Percentiles rank a stretch among this genome's conserved stretches.
phyloP scores from a whole-genome alignment of 1,140 invertebrate species.

The Brachionus rotundiformis region DNA sequence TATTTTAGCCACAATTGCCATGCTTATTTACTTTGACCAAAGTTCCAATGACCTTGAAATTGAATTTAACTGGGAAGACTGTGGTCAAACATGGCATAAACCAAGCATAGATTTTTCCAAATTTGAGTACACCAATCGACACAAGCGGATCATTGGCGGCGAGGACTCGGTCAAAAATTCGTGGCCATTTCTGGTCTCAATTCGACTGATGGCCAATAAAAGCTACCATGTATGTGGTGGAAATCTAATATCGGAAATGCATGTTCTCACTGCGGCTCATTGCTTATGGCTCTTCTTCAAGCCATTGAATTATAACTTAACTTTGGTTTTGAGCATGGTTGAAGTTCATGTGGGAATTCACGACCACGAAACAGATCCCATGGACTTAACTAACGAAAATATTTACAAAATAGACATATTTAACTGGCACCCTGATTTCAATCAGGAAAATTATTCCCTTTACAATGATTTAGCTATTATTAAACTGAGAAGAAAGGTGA shows the following conservation, averaged over 20 bases:
- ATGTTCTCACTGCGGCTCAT: constrained; percentile 44
- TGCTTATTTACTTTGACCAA: neutral
- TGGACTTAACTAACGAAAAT: neutral
- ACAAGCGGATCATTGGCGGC: constrained; percentile 39
- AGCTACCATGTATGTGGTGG: constrained; percentile 45
- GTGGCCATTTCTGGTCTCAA: constrained; percentile 44
- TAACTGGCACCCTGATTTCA: constrained; percentile 30
- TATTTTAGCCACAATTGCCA: neutral
- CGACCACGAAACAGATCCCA: neutral
- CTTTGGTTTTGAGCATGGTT: neutral
- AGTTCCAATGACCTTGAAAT: neutral
- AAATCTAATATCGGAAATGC: constrained; percentile 12
- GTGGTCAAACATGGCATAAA: constrained; percentile 35
- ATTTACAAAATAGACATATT: constrained; percentile 36
- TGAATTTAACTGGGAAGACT: constrained; percentile 37
- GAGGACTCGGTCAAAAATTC: constrained; percentile 42
- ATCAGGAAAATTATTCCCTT: neutral
- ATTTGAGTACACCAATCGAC: neutral
- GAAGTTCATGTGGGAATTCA: constrained; percentile 50
- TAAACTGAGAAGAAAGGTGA: constrained; percentile 28
- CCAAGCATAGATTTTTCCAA: constrained; percentile 24
- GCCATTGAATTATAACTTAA: constrained; percentile 35
- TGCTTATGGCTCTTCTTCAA: constrained; percentile 14
- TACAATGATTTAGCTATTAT: constrained; percentile 36
- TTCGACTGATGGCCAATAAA: constrained; percentile 12